Conservation (phyloP, 2,888 invertebrate species). For the Pristionchus japonicus region DNA sequence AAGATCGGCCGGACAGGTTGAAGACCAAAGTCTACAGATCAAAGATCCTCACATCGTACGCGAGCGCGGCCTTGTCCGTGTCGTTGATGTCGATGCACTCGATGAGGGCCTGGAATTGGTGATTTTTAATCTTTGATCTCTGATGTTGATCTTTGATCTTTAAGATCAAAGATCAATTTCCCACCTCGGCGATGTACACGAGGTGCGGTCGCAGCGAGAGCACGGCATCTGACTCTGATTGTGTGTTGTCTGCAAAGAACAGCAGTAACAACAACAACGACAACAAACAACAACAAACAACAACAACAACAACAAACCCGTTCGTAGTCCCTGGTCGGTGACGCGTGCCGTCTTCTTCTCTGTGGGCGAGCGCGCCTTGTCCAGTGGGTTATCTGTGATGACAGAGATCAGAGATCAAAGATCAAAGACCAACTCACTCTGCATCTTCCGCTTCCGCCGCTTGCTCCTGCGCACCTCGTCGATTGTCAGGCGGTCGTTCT, state of each 20-base stretch:
- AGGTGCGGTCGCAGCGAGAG: slow-evolving; percentile 7
- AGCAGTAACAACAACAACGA: not conserved
- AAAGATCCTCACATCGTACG: slow-evolving; percentile 40
- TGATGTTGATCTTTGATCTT: not conserved
- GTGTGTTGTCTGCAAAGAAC: not conserved
- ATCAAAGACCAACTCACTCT: not conserved
- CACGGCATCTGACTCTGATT: not conserved
- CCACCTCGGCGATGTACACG: slow-evolving; percentile 43
- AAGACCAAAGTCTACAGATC: not conserved
- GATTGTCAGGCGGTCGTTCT: not conserved
- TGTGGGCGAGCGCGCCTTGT: not conserved
- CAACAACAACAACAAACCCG: not conserved
- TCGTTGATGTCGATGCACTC: slow-evolving; percentile 61
- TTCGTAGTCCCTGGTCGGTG: not conserved
- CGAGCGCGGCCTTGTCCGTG: slow-evolving; percentile 43
- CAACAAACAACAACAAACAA: not conserved
- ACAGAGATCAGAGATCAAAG: not conserved
- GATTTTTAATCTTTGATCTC: not conserved
- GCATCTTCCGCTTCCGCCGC: slow-evolving; percentile 5
- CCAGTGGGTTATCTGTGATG: not conserved
- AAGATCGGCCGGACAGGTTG: not conserved
- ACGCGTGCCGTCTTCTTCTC: slow-evolving; percentile 5
- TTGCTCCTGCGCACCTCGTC: slow-evolving; percentile 3
- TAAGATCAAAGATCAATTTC: not conserved
- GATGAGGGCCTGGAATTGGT: slow-evolving; percentile 49